A percentile compares a stretch with the other conserved stretches of the same genome.
Evolutionary conservation across 1,140 invertebrate species (phyloP).

Genomic region (Caenorhabditis remanei): DNA sequence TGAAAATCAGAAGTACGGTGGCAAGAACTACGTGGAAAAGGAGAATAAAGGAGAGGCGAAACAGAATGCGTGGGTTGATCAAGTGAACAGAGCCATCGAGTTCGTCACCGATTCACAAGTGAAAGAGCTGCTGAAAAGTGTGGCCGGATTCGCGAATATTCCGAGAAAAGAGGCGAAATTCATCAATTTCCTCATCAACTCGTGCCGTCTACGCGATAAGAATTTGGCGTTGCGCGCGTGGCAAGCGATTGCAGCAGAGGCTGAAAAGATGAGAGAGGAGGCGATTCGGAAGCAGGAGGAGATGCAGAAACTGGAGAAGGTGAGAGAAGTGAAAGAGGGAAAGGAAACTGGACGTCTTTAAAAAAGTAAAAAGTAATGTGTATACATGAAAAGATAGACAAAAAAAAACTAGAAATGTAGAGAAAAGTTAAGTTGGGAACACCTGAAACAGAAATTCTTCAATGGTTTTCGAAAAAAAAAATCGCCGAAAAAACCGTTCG

Average conservation of each 20-base stretch:
- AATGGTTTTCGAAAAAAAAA: no score
- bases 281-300: constrained; percentile 57
- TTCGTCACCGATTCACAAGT: constrained; percentile 81
- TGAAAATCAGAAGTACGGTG: constrained; percentile 91
- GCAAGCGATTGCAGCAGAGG: constrained; percentile 71
- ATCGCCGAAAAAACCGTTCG: no score
- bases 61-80: constrained; percentile 89
- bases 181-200: constrained; percentile 81
- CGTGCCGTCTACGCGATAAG: constrained; percentile 73
- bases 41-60: constrained; percentile 85
- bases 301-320: not conserved
- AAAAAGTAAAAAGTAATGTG: no score
- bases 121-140: constrained; percentile 83
- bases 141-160: constrained; percentile 87
- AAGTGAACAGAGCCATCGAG: constrained; percentile 85
- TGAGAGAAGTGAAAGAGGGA: not conserved
- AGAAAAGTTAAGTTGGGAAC: no score
- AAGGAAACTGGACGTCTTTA: no score
- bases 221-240: constrained; percentile 68
- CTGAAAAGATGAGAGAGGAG: constrained; percentile 58
- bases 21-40: constrained; percentile 86
- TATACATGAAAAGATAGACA: no score
- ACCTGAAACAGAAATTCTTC: no score
- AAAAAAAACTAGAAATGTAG: no score
- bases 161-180: constrained; percentile 92